These are phyloP conservation scores for Coracias cyanogaster DNA, from an alignment of 2,797 vertebrate genomes.

Conservation along the genomic window DNA sequence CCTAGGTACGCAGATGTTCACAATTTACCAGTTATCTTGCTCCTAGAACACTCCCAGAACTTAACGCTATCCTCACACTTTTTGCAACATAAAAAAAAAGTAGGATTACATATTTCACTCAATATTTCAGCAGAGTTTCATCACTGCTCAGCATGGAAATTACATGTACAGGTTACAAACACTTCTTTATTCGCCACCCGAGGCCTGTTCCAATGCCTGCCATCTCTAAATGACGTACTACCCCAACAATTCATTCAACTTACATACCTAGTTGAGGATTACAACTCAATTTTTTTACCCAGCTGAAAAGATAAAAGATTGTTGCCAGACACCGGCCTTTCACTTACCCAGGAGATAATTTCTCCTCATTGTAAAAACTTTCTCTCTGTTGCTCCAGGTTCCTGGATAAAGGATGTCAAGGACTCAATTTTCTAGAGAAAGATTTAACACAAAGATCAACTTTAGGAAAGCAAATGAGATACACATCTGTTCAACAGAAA, in stretches of 20 bases:
- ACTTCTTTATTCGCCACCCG: not conserved
- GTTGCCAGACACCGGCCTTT: not conserved
- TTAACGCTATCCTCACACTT: not conserved
- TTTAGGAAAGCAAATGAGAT: not conserved
- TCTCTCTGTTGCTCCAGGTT: not conserved
- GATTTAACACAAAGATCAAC: not conserved
- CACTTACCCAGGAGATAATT: not conserved
- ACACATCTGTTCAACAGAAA: not conserved
- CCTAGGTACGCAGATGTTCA: not conserved
- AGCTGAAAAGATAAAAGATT: not conserved
- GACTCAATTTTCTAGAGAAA: not conserved
- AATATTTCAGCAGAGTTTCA: not conserved
- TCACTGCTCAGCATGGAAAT: not conserved
- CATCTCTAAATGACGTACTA: not conserved
- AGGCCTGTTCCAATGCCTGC: not conserved
- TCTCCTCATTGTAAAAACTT: not conserved
- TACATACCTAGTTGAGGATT: not conserved
- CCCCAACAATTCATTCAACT: not conserved
- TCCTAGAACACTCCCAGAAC: not conserved
- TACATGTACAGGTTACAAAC: not conserved
- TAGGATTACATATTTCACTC: not conserved
- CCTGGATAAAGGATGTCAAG: not conserved
- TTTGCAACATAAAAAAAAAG: not conserved
- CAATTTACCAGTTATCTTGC: not conserved
- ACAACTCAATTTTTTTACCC: not conserved